Evolutionary conservation across 2,113 vertebrate species (phyloP).

Genomic region (Galeopterus variegatus): DNA sequence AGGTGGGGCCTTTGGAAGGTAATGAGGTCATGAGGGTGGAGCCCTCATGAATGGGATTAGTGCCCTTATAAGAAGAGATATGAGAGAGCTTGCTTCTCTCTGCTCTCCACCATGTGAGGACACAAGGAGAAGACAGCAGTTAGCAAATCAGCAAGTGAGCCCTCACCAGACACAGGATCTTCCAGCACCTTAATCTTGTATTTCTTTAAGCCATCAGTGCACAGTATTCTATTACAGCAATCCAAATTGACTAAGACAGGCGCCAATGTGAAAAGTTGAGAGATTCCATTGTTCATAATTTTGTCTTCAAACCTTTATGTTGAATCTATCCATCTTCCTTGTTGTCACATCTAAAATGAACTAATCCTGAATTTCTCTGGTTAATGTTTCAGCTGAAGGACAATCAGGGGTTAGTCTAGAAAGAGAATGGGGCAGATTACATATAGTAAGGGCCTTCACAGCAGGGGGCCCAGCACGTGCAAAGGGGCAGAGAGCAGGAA

Average conservation of each 20-base stretch:
- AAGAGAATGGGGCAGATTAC: neutral
- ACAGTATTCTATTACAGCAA: neutral
- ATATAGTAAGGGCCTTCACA: neutral
- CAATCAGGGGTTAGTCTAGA: neutral
- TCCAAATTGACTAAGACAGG: neutral
- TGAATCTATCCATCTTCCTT: neutral
- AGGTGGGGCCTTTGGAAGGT: neutral
- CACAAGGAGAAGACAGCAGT: neutral
- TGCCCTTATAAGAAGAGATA: neutral
- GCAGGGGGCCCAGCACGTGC: neutral
- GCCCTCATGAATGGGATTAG: neutral
- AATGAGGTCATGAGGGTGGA: neutral
- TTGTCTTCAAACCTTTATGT: neutral
- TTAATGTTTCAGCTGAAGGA: neutral
- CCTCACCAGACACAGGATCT: neutral
- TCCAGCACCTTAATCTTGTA: neutral
- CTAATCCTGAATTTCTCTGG: neutral
- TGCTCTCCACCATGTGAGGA: neutral
- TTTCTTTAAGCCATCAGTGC: neutral
- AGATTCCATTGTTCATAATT: neutral
- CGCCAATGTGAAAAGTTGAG: neutral
- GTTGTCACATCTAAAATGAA: neutral
- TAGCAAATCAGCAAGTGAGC: neutral
- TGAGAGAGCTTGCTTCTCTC: neutral
- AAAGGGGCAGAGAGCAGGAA: neutral